Conservation (phyloP, 1,140 invertebrate species). For the Zaprionus camerounensis region DNA sequence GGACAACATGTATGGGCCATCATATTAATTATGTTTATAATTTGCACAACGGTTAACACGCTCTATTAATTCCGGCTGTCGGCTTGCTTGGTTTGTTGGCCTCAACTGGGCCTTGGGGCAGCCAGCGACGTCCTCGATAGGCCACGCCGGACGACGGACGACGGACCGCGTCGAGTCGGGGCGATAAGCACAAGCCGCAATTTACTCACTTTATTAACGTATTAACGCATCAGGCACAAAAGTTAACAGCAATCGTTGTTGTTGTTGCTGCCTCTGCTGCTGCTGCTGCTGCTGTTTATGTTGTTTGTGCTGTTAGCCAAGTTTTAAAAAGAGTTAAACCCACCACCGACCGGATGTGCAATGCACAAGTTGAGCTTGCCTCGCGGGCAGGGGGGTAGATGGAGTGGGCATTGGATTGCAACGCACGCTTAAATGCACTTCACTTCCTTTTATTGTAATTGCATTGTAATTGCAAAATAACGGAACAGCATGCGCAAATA, state of each 20-base stretch:
- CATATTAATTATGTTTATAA: constrained; percentile 83
- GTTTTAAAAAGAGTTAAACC: constrained; percentile 47
- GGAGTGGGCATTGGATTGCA: constrained; percentile 25
- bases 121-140: constrained; percentile 28
- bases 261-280: constrained; percentile 1
- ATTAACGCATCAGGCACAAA: constrained; percentile 71
- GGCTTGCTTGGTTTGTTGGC: constrained; percentile 17
- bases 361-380: constrained; percentile 2
- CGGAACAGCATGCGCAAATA: constrained; percentile 52
- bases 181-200: constrained; percentile 72
- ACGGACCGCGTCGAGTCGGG: constrained; percentile 17
- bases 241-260: constrained; percentile 33
- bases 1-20: constrained; percentile 55
- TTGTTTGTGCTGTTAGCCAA: constrained; percentile 31
- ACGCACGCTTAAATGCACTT: constrained; percentile 75
- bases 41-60: constrained; percentile 83
- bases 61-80: constrained; percentile 76
- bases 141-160: background rate
- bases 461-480: constrained; percentile 79
- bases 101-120: constrained; percentile 23
- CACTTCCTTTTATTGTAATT: constrained; percentile 78
- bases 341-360: constrained; percentile 51
- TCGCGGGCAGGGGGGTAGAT: constrained; percentile 22
- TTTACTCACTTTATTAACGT: constrained; percentile 83
- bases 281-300: background rate